Conservation (phyloP, 2,888 invertebrate species). For the Petrolisthes cinctipes region DNA sequence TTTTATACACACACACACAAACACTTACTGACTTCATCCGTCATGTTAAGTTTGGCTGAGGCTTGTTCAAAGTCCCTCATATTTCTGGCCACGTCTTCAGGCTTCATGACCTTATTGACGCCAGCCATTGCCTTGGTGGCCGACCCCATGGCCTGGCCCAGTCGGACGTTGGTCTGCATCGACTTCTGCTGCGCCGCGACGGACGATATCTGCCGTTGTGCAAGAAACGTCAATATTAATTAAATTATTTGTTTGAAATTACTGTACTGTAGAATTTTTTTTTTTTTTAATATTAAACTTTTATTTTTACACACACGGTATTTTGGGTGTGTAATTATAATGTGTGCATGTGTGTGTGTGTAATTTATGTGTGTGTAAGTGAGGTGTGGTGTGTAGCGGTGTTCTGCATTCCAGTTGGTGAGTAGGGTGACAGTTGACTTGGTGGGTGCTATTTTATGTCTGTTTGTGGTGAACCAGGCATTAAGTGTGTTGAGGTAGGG, state of each 20-base stretch:
- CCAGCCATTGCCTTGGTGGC: constrained; percentile 89
- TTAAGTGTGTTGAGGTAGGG: too few relatives aligned
- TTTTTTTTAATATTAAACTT: background rate
- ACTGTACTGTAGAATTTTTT: background rate
- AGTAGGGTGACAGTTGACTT: too few relatives aligned
- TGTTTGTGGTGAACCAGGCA: too few relatives aligned
- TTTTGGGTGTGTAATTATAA: background rate
- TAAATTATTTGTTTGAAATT: too few relatives aligned
- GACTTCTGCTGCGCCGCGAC: constrained; percentile 88
- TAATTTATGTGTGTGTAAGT: too few relatives aligned
- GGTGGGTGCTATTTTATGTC: too few relatives aligned
- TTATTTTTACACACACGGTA: background rate
- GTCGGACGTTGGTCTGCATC: constrained; percentile 89
- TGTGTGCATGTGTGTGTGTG: background rate
- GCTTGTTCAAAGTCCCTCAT: constrained; percentile 88
- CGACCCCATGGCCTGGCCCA: constrained; percentile 88
- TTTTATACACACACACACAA: background rate
- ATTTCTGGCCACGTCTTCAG: constrained; percentile 84
- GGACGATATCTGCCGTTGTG: constrained; percentile 73
- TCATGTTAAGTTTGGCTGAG: constrained; percentile 92
- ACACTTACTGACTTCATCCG: constrained; percentile 90
- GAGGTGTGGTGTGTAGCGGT: too few relatives aligned
- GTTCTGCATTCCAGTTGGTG: too few relatives aligned
- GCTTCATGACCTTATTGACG: constrained; percentile 89
- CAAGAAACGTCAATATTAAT: too few relatives aligned